phyloP scores from a whole-genome alignment of 2,797 vertebrate genomes.

The Hydrophis major region DNA sequence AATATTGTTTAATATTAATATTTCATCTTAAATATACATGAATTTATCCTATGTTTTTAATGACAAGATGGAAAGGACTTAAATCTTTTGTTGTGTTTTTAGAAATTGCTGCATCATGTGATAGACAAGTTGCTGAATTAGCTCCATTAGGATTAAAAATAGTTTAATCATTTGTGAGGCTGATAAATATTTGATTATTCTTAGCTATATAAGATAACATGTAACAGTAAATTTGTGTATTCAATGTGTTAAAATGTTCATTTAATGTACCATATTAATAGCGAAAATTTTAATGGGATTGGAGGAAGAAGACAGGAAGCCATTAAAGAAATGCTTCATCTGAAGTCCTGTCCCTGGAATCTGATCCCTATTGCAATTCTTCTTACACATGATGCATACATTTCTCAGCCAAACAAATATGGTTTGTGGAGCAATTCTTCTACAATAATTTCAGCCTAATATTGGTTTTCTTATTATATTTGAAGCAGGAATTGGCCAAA shows the following conservation, averaged over 20 bases:
- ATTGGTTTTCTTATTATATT: not conserved
- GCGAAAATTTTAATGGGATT: not conserved
- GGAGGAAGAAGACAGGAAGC: not conserved
- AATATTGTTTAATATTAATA: constrained; percentile 28
- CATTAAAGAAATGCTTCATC: not conserved
- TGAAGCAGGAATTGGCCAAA: not conserved
- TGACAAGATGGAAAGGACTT: not conserved
- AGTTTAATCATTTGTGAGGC: not conserved
- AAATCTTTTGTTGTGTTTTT: not conserved
- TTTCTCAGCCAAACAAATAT: not conserved
- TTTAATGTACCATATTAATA: not conserved
- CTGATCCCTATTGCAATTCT: not conserved
- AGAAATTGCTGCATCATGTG: not conserved
- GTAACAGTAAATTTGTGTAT: not conserved
- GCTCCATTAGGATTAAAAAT: not conserved
- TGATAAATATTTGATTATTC: not conserved
- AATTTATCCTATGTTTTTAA: not conserved
- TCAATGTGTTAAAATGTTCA: not conserved
- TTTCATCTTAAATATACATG: constrained; percentile 28
- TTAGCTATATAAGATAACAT: not conserved
- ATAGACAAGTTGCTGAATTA: not conserved
- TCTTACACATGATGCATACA: not conserved
- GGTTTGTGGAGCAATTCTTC: not conserved
- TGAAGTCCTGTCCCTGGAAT: not conserved
- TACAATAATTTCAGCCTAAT: not conserved